Conservation (phyloP, 2,113 vertebrate genomes). For the Argyrosomus japonicus region DNA sequence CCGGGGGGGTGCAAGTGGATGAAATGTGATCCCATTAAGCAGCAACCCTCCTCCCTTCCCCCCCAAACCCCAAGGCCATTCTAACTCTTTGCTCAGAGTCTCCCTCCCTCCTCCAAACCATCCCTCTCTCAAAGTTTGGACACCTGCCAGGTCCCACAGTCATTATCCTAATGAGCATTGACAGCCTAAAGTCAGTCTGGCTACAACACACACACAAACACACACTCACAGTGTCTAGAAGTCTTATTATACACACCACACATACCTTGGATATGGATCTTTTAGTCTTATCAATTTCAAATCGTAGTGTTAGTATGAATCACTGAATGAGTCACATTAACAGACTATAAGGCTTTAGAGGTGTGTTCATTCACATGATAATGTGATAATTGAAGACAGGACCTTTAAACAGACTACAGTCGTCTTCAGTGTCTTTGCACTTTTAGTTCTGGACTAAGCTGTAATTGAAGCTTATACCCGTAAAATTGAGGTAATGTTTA, state of each 20-base stretch:
- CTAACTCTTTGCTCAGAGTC: slow-evolving; percentile 33
- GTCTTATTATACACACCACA: not conserved
- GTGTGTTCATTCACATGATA: not conserved
- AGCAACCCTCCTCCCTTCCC: not conserved
- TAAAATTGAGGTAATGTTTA: not conserved
- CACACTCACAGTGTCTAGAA: slow-evolving; percentile 26
- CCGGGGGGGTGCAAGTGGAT: slow-evolving; percentile 4
- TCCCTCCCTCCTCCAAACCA: slow-evolving; percentile 32
- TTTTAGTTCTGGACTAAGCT: not conserved
- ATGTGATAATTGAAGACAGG: not conserved
- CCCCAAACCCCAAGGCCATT: slow-evolving; percentile 34
- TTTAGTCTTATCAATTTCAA: not conserved
- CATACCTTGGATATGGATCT: not conserved
- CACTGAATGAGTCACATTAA: not conserved
- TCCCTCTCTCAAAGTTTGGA: slow-evolving; percentile 65
- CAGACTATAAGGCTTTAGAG: not conserved
- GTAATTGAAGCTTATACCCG: not conserved
- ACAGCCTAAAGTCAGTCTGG: slow-evolving; percentile 73
- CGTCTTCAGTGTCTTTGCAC: not conserved
- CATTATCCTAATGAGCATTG: slow-evolving; percentile 77
- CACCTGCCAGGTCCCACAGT: slow-evolving; percentile 78
- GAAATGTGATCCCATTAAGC: slow-evolving; percentile 66
- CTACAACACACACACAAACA: slow-evolving; percentile 38
- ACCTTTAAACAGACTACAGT: too few relatives aligned
- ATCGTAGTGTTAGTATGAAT: not conserved